phyloP scores from a whole-genome alignment of 2,797 vertebrate species.

The Crax fasciolata region DNA sequence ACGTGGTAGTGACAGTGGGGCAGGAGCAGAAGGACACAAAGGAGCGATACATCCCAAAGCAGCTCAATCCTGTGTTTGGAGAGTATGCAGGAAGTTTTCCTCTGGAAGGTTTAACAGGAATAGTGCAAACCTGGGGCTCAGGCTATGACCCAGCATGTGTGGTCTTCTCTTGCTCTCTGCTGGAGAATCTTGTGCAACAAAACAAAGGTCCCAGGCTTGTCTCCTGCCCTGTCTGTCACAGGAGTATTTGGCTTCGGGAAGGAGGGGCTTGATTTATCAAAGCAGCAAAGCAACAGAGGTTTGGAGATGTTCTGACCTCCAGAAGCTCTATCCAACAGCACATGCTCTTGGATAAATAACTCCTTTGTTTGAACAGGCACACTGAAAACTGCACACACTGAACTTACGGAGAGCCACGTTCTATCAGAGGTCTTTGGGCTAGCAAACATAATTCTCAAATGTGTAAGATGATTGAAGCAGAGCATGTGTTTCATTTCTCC shows the following conservation, averaged over 20 bases:
- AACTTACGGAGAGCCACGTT: background rate
- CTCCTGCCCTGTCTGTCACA: background rate
- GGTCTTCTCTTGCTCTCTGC: background rate
- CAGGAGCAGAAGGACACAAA: constrained; percentile 86
- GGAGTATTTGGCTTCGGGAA: background rate
- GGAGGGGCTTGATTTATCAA: background rate
- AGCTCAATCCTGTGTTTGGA: constrained; percentile 95
- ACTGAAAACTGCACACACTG: background rate
- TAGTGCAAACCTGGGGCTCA: background rate
- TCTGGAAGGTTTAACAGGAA: background rate
- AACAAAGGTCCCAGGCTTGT: background rate
- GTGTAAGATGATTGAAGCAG: background rate
- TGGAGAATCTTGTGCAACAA: background rate
- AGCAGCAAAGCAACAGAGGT: background rate
- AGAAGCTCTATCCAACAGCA: background rate
- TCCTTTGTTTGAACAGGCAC: background rate
- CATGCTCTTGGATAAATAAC: background rate
- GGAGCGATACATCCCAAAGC: constrained; percentile 94
- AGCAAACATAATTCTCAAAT: background rate
- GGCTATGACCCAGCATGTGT: background rate
- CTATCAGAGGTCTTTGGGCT: background rate
- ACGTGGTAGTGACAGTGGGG: constrained; percentile 89
- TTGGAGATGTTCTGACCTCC: background rate
- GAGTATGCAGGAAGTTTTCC: constrained; percentile 85
- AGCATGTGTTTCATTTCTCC: background rate